A percentile compares a stretch with the other conserved stretches of the same genome.
Conservation (phyloP, 1,140 invertebrate species). For the Whitmania pigra region DNA sequence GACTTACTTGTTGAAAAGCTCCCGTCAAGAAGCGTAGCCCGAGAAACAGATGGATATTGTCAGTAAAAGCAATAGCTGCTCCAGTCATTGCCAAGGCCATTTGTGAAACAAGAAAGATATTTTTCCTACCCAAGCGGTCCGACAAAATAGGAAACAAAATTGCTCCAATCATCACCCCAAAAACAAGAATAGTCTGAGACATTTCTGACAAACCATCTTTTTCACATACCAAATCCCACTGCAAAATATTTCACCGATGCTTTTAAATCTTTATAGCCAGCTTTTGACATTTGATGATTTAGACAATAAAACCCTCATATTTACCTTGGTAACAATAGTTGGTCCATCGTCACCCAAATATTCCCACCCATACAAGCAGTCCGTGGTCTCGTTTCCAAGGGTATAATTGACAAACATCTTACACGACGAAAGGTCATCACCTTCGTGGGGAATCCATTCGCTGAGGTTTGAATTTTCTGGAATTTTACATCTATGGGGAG, state of each 20-base stretch:
- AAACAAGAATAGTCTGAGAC: constrained; percentile 29
- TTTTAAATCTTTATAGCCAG: background rate
- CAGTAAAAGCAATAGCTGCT: background rate
- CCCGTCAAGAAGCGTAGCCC: background rate
- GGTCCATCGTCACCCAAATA: constrained; percentile 19
- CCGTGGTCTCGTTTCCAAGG: constrained; percentile 8
- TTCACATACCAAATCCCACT: constrained; percentile 40
- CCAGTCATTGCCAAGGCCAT: constrained; percentile 39
- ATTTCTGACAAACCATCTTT: constrained; percentile 32
- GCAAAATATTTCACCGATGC: constrained; percentile 1
- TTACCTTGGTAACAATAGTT: constrained; percentile 22
- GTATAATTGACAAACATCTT: constrained; percentile 16
- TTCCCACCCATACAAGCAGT: constrained; percentile 20
- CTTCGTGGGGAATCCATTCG: constrained; percentile 8
- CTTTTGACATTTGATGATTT: background rate
- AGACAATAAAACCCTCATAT: constrained; percentile 17
- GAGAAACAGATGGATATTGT: background rate
- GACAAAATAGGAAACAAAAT: constrained; percentile 26
- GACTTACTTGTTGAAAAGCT: background rate
- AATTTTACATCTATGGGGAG: constrained; percentile 4
- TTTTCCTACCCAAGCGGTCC: constrained; percentile 30
- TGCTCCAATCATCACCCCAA: constrained; percentile 29
- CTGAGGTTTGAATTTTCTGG: background rate
- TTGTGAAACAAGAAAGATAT: constrained; percentile 8
- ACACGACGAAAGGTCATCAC: constrained; percentile 10